These are phyloP conservation scores for Potorous gilbertii DNA, from an alignment of 2,797 vertebrate genomes.

Conservation along the genomic window DNA sequence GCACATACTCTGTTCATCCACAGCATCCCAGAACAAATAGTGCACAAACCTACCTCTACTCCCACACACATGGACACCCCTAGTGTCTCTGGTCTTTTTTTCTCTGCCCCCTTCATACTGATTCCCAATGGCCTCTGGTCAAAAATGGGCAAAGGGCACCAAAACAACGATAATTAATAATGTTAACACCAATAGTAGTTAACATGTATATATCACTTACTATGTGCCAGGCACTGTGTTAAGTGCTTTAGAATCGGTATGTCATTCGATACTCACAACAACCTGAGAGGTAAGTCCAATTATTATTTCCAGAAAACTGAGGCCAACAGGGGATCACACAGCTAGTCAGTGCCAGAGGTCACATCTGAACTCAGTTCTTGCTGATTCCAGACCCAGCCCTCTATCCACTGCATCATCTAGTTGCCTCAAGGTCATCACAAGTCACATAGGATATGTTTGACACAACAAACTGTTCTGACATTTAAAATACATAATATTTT, in stretches of 20 bases:
- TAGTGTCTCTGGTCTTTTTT: background rate
- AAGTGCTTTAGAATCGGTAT: background rate
- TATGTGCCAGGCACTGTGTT: background rate
- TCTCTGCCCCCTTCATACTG: background rate
- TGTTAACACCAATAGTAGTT: background rate
- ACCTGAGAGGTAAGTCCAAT: background rate
- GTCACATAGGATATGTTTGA: background rate
- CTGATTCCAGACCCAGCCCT: background rate
- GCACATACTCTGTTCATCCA: background rate
- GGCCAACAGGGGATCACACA: background rate
- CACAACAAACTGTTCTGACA: background rate
- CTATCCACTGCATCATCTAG: background rate
- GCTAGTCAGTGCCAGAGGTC: background rate
- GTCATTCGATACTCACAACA: background rate
- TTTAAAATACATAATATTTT: background rate
- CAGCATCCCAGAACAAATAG: background rate
- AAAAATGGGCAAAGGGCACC: background rate
- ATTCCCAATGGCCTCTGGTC: background rate
- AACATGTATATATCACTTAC: background rate
- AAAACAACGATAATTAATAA: background rate
- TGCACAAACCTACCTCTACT: rapidly evolving
- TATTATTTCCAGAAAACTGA: background rate
- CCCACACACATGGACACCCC: background rate
- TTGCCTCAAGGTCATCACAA: background rate
- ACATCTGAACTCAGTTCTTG: background rate